Percentiles rank a stretch among this genome's conserved stretches.
Conservation (phyloP, 2,113 vertebrate species). For the Isurus oxyrinchus region DNA sequence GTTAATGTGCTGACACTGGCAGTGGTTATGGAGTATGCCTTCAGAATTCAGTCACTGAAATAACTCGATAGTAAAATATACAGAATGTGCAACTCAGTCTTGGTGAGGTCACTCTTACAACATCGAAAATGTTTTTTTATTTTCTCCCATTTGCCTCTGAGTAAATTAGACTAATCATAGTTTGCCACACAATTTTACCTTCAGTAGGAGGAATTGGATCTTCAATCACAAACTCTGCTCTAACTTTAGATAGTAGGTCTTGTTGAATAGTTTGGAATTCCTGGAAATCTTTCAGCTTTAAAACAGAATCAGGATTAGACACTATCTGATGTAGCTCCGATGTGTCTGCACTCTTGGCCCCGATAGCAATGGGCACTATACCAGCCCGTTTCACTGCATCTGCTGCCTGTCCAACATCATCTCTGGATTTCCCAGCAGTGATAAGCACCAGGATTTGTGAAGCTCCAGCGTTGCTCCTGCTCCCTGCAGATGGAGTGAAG, state of each 20-base stretch:
- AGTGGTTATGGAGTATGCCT: not conserved
- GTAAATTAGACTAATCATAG: not conserved
- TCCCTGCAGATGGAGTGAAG: constrained; percentile 69
- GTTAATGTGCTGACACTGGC: not conserved
- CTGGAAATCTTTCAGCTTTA: constrained; percentile 49
- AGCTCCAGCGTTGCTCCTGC: constrained; percentile 66
- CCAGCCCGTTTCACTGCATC: constrained; percentile 62
- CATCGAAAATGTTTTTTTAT: too few species aligned
- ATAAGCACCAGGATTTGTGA: constrained; percentile 82
- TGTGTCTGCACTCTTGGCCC: constrained; percentile 69
- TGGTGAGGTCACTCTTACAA: not conserved
- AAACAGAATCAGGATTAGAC: constrained; percentile 62
- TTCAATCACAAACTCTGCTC: not conserved
- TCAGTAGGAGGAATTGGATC: not conserved
- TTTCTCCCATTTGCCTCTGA: not conserved
- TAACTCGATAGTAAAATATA: not conserved
- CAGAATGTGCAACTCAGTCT: not conserved
- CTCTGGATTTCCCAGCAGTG: constrained; percentile 65
- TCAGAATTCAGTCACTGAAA: not conserved
- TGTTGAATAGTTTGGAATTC: constrained; percentile 42
- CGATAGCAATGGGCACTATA: constrained; percentile 77
- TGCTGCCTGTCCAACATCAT: constrained; percentile 65
- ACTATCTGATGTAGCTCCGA: constrained; percentile 71
- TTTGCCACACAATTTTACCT: not conserved
- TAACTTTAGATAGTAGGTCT: constrained; percentile 38